Evolutionary conservation across 2,888 invertebrate species (phyloP).

Genomic region (Anorthoa munda): DNA sequence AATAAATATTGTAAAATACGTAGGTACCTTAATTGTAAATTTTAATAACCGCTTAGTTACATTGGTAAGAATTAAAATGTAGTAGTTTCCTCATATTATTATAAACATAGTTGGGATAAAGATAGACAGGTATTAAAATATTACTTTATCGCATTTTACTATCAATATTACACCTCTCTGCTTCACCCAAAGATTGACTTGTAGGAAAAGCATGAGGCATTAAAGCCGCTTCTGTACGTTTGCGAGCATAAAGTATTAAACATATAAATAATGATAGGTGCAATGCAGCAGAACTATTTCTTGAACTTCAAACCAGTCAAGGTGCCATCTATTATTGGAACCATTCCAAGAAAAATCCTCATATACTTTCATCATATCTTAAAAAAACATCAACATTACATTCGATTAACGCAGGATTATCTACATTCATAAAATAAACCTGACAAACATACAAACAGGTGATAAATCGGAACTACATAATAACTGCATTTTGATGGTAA

Average conservation of each 20-base stretch:
- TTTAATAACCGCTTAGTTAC: neutral
- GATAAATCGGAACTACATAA: conserved; percentile 42
- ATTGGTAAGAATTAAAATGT: neutral
- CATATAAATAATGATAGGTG: no score
- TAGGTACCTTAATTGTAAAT: no score
- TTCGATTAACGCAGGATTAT: conserved; percentile 3
- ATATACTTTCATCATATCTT: conserved; percentile 12
- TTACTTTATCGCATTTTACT: no score
- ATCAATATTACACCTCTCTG: neutral
- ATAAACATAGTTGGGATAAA: neutral
- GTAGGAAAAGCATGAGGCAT: no score
- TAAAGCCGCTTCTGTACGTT: no score
- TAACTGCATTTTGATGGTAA: conserved; percentile 44
- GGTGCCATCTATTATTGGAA: conserved; percentile 6
- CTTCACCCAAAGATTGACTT: no score
- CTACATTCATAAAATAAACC: conserved; percentile 1
- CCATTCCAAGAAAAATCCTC: conserved; percentile 24
- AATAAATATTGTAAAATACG: no score
- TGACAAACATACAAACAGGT: conserved; percentile 21
- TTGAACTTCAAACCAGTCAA: neutral
- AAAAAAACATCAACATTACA: conserved; percentile 21
- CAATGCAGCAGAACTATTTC: neutral
- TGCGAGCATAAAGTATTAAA: no score
- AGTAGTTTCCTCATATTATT: neutral
- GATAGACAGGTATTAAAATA: no score